phyloP scores from a whole-genome alignment of 2,113 vertebrate species.

The Azemiops feae region DNA sequence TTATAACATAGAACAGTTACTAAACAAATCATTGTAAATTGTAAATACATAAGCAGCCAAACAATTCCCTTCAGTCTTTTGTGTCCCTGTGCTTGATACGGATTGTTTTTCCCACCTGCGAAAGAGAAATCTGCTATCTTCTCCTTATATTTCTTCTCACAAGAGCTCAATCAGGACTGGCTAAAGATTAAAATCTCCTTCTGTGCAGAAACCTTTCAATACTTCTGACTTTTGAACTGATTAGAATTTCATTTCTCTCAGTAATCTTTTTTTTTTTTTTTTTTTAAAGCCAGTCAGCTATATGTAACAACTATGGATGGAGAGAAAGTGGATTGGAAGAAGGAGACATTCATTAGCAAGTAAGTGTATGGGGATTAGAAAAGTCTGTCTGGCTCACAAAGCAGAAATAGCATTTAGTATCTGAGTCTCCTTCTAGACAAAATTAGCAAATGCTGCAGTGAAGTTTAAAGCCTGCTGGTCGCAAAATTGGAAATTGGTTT shows the following conservation, averaged over 20 bases:
- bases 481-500: constrained; percentile 82
- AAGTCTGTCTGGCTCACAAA: constrained; percentile 66
- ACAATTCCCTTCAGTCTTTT: neutral
- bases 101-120: neutral
- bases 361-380: constrained; percentile 61
- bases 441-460: constrained; percentile 76
- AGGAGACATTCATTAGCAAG: constrained; percentile 63
- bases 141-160: constrained; percentile 38
- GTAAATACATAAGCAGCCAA: neutral
- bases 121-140: constrained; percentile 34
- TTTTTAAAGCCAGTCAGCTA: constrained; percentile 47
- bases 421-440: constrained; percentile 66
- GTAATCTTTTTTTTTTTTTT: constrained; percentile 61
- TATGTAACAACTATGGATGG: constrained; percentile 61
- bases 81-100: neutral
- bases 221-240: constrained; percentile 58
- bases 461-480: constrained; percentile 78
- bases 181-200: constrained; percentile 50
- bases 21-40: too few relatives aligned
- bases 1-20: too few relatives aligned
- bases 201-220: constrained; percentile 36
- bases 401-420: constrained; percentile 72
- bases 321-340: constrained; percentile 62
- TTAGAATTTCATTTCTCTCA: constrained; percentile 66
- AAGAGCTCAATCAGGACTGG: constrained; percentile 31